phyloP scores from a whole-genome alignment of 2,113 vertebrate species.

The Oncorhynchus kisutch region DNA sequence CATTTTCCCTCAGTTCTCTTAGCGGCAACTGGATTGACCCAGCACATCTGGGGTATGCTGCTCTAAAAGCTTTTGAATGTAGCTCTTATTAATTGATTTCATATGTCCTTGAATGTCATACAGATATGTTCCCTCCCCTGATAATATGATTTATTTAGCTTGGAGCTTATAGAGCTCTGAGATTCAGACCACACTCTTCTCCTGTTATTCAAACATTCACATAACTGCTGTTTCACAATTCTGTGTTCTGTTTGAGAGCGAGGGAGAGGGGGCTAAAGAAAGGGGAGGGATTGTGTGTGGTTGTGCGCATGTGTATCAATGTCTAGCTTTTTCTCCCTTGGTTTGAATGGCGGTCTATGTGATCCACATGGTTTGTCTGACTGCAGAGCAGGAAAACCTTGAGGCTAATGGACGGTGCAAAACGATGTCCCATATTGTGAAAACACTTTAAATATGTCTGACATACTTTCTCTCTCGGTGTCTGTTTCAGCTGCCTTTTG shows the following conservation, averaged over 20 bases:
- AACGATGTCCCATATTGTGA: conserved; percentile 13
- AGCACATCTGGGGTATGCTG: background rate
- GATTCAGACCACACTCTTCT: conserved; percentile 15
- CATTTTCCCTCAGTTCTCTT: background rate
- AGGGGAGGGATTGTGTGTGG: too few species aligned
- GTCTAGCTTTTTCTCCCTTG: too few species aligned
- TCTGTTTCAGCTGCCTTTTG: conserved; percentile 84
- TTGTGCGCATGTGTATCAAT: conserved; percentile 4
- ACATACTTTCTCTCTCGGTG: conserved; percentile 35
- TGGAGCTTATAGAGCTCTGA: conserved; percentile 18
- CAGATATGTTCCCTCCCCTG: conserved; percentile 29
- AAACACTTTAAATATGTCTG: conserved; percentile 28
- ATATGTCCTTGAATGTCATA: conserved; percentile 14
- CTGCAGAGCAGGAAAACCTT: conserved; percentile 43
- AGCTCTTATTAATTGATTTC: background rate
- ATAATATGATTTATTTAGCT: background rate
- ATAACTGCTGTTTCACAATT: conserved; percentile 26
- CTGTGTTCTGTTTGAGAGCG: conserved; percentile 19
- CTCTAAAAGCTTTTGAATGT: background rate
- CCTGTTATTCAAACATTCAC: conserved; percentile 31
- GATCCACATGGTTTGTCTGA: conserved; percentile 25
- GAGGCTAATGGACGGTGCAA: conserved; percentile 19
- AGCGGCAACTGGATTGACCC: background rate
- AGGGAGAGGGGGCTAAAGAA: too few species aligned
- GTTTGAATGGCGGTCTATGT: background rate